These are phyloP conservation scores for Ornithoptera priamus DNA, from an alignment of 2,888 invertebrate species.

Conservation along the genomic window DNA sequence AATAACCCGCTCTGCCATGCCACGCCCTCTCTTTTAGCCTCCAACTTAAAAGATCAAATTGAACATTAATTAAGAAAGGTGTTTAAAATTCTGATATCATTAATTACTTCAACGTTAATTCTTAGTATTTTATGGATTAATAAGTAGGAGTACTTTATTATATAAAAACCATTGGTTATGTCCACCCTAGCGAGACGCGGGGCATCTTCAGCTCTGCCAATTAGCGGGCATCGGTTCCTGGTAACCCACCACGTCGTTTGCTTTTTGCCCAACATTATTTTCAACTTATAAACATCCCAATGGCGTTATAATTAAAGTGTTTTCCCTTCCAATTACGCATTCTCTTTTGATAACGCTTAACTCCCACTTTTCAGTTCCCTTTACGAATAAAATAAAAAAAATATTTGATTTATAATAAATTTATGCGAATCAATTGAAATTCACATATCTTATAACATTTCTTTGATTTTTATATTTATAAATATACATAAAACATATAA, in stretches of 20 bases:
- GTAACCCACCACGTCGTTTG: constrained; percentile 44
- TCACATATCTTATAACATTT: no score
- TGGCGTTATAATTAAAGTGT: constrained; percentile 46
- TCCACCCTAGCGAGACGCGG: constrained; percentile 10
- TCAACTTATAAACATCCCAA: constrained; percentile 63
- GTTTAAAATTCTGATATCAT: no score
- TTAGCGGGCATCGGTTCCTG: constrained; percentile 63
- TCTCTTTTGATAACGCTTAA: constrained; percentile 1
- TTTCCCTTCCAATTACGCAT: constrained; percentile 14
- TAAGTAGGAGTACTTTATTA: background rate
- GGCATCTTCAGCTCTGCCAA: constrained; percentile 45
- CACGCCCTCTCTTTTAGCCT: no score
- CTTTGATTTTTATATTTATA: no score
- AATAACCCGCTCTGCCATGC: no score
- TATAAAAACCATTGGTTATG: constrained; percentile 5
- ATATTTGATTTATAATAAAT: no score
- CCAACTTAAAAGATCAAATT: no score
- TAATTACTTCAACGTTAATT: background rate
- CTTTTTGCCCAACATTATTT: constrained; percentile 59
- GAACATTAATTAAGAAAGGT: no score
- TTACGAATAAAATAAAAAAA: background rate
- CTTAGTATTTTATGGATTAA: background rate
- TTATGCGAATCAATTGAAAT: no score
- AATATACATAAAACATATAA: no score
- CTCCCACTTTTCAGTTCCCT: background rate